These are phyloP conservation scores for Pelmatolapia mariae DNA, from an alignment of 2,113 vertebrate genomes.

Conservation along the genomic window DNA sequence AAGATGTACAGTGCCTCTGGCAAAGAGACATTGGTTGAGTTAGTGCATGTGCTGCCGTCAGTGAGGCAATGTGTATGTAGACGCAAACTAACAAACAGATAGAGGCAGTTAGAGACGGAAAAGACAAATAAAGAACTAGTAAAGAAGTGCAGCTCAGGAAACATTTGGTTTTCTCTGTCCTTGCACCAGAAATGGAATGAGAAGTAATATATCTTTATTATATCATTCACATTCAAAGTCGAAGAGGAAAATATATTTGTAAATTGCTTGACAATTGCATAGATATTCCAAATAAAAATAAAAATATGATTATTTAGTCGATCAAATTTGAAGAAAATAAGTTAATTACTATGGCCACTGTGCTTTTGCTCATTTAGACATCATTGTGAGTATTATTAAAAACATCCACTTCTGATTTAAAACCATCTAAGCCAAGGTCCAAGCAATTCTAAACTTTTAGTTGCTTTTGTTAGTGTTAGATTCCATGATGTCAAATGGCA, in stretches of 20 bases:
- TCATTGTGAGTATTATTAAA: background rate
- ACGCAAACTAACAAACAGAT: background rate
- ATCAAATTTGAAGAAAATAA: background rate
- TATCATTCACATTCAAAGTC: background rate
- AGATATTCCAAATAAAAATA: background rate
- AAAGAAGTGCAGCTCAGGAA: background rate
- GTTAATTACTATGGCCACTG: background rate
- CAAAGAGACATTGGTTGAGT: slow-evolving; percentile 5
- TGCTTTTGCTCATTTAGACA: background rate
- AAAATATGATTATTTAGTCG: background rate
- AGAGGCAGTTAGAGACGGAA: background rate
- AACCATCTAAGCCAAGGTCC: background rate
- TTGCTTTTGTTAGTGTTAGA: background rate
- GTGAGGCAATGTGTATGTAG: background rate
- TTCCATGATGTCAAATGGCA: background rate
- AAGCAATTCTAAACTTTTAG: background rate
- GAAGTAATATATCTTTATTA: background rate
- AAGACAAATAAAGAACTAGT: background rate
- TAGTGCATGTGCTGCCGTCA: background rate
- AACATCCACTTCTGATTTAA: background rate
- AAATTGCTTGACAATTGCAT: background rate
- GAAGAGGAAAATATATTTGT: background rate
- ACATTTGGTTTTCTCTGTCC: background rate
- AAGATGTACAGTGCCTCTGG: slow-evolving; percentile 34
- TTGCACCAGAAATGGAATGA: background rate